Percentiles rank a stretch among this genome's conserved stretches.
These are phyloP conservation scores for Oceanodroma tethys DNA, from an alignment of 2,113 vertebrate species.

Conservation along the genomic window DNA sequence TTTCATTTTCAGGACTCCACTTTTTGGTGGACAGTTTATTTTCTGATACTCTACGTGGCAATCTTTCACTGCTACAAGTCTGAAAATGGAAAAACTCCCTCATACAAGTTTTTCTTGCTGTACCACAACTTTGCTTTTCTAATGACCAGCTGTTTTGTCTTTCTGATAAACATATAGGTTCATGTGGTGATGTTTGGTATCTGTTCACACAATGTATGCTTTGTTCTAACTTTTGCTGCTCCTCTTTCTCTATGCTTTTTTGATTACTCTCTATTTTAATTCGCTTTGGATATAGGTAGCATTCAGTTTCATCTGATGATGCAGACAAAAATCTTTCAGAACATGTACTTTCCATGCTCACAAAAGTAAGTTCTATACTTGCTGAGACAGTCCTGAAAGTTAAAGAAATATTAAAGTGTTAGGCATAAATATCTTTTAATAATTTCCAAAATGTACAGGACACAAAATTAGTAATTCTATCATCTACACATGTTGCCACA, in stretches of 20 bases:
- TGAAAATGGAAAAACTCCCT: neutral
- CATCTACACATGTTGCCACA: neutral
- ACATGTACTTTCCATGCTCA: conserved; percentile 13
- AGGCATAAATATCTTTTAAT: neutral
- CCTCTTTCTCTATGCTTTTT: neutral
- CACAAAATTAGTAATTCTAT: neutral
- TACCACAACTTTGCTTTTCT: neutral
- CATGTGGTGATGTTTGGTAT: neutral
- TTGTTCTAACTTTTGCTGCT: neutral
- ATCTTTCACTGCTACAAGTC: neutral
- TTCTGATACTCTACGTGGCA: neutral
- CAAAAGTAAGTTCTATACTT: neutral
- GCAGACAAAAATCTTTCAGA: neutral
- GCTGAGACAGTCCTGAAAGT: neutral
- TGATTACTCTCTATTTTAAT: conserved; percentile 8
- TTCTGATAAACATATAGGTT: neutral
- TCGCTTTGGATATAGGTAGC: neutral
- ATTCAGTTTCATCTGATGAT: neutral
- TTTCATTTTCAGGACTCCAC: neutral
- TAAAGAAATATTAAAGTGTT: neutral
- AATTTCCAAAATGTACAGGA: neutral
- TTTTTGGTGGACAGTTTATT: neutral
- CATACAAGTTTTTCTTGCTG: neutral
- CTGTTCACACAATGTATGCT: neutral
- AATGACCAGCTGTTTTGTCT: neutral